Evolutionary conservation across 2,797 vertebrate species (phyloP).

Genomic region (Muraenolepis orangiensis): DNA sequence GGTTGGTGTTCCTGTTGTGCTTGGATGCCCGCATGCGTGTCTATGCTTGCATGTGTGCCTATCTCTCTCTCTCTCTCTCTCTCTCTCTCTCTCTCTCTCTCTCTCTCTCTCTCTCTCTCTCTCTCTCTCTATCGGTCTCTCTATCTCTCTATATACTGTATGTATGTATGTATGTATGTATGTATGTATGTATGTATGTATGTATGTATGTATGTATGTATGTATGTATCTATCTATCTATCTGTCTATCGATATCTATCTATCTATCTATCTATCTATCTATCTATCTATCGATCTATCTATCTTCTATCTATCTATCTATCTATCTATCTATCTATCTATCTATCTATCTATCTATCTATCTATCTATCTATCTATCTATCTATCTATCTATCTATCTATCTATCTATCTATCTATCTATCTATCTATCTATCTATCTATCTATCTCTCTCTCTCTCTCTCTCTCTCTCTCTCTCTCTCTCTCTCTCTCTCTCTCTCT

Average conservation of each 20-base stretch:
- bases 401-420: background rate
- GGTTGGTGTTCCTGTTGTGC: background rate
- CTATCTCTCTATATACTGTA: too few species aligned
- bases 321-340: background rate
- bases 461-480: background rate
- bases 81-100: too few species aligned
- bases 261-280: background rate
- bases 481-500: background rate
- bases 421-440: background rate
- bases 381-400: background rate
- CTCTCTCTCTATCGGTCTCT: too few species aligned
- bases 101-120: too few species aligned
- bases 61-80: too few species aligned
- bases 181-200: background rate
- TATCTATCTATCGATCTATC: background rate
- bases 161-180: too few species aligned
- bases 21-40: background rate
- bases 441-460: slow-evolving; percentile 2
- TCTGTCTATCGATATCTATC: background rate
- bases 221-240: background rate
- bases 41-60: background rate
- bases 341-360: background rate
- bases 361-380: background rate
- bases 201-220: background rate
- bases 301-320: background rate